Conservation (phyloP, 2,113 vertebrate genomes). For the Onychorhynchus coronatus region DNA sequence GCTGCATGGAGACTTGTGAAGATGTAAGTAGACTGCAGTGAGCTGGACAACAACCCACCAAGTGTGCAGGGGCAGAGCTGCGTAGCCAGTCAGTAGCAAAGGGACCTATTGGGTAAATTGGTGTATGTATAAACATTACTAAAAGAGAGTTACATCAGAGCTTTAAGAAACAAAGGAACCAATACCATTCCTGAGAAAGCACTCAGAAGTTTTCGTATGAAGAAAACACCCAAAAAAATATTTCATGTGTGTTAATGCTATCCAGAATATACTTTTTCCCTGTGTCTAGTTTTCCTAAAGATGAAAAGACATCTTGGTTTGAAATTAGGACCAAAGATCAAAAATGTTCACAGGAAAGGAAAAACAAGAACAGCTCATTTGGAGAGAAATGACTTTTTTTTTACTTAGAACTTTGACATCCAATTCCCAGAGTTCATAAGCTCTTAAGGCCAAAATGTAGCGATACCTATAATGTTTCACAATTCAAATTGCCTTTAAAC, state of each 20-base stretch:
- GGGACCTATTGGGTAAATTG: rapidly evolving
- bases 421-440: not conserved
- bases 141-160: not conserved
- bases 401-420: not conserved
- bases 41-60: not conserved
- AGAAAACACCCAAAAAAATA: not conserved
- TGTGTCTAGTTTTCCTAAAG: not conserved
- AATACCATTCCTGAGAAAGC: not conserved
- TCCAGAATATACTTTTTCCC: not conserved
- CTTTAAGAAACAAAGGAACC: not conserved
- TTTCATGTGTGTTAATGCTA: not conserved
- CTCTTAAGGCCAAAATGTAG: not conserved
- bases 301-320: not conserved
- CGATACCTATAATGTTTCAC: not conserved
- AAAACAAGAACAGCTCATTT: not conserved
- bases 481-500: not conserved
- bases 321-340: not conserved
- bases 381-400: not conserved
- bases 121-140: not conserved
- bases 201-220: not conserved
- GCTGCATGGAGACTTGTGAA: not conserved
- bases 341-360: not conserved
- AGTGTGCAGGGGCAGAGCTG: not conserved
- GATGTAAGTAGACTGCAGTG: not conserved
- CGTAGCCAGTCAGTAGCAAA: not conserved